phyloP scores from a whole-genome alignment of 2,888 invertebrate species.

The Atrina japonica region DNA sequence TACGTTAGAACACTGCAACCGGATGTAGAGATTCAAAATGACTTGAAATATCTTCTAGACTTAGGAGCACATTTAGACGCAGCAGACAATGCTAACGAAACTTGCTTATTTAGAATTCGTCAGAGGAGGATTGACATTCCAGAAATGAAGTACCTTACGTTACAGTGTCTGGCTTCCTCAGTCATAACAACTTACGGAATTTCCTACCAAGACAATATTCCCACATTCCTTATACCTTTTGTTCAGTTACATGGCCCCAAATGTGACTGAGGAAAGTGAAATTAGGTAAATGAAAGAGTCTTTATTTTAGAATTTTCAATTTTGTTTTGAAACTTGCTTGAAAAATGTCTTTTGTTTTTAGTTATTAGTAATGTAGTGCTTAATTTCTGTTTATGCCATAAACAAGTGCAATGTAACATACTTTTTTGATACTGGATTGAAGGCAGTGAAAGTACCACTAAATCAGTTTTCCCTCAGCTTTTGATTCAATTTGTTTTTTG shows the following conservation, averaged over 20 bases:
- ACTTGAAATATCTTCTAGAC: slow-evolving; percentile 9
- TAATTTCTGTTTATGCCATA: too few relatives aligned
- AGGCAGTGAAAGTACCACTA: too few relatives aligned
- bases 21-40: background rate
- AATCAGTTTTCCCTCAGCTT: too few relatives aligned
- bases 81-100: background rate
- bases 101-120: background rate
- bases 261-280: too few relatives aligned
- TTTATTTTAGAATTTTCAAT: too few relatives aligned
- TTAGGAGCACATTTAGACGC: slow-evolving; percentile 25
- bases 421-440: too few relatives aligned
- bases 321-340: too few relatives aligned
- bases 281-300: too few relatives aligned
- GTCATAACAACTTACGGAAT: slow-evolving; percentile 24
- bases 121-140: background rate
- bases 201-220: slow-evolving; percentile 13
- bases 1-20: background rate
- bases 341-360: too few relatives aligned
- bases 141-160: slow-evolving; percentile 15
- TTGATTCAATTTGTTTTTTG: too few relatives aligned
- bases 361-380: too few relatives aligned
- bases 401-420: too few relatives aligned
- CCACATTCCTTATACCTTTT: slow-evolving; percentile 12
- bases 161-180: slow-evolving; percentile 23
- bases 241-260: slow-evolving; percentile 22